A percentile compares a stretch with the other conserved stretches of the same genome.
These are phyloP conservation scores for Tribolium castaneum DNA, from an alignment of 1,140 invertebrate species.

Conservation along the genomic window DNA sequence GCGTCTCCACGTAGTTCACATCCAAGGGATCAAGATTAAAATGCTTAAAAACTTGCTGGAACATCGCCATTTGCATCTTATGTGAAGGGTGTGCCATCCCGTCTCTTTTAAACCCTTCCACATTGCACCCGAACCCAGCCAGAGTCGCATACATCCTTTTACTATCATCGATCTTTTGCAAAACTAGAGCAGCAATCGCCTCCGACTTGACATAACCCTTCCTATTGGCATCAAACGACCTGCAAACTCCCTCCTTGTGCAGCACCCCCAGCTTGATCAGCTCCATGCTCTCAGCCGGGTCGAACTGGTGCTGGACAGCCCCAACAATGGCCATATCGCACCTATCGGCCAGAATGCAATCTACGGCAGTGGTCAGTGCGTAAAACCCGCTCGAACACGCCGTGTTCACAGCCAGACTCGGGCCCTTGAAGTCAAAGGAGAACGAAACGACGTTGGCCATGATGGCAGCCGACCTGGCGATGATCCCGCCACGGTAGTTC, in stretches of 20 bases:
- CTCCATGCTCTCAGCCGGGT: conserved; percentile 53
- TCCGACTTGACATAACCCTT: conserved; percentile 74
- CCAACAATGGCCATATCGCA: conserved; percentile 84
- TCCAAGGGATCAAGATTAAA: conserved; percentile 67
- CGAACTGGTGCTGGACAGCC: conserved; percentile 70
- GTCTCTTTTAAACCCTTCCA: conserved; percentile 69
- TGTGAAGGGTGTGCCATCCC: conserved; percentile 70
- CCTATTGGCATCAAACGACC: conserved; percentile 72
- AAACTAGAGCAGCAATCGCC: conserved; percentile 67
- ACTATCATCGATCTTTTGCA: conserved; percentile 68
- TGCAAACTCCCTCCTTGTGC: conserved; percentile 70
- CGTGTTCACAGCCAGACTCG: conserved; percentile 81
- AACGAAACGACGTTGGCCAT: conserved; percentile 69
- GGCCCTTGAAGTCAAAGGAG: conserved; percentile 75
- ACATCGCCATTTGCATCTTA: conserved; percentile 66
- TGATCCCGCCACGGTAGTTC: conserved; percentile 2
- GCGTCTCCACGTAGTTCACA: conserved; percentile 65
- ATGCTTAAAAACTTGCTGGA: conserved; percentile 71
- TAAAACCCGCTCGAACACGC: conserved; percentile 83
- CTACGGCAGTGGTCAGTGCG: conserved; percentile 77
- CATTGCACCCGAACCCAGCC: conserved; percentile 68
- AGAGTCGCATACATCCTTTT: conserved; percentile 71
- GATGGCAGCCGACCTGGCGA: conserved; percentile 12
- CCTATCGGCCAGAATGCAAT: conserved; percentile 73
- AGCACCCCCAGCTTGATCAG: conserved; percentile 70